Evolutionary conservation across 2,888 invertebrate species (phyloP).

Genomic region (Drosophila incognita): DNA sequence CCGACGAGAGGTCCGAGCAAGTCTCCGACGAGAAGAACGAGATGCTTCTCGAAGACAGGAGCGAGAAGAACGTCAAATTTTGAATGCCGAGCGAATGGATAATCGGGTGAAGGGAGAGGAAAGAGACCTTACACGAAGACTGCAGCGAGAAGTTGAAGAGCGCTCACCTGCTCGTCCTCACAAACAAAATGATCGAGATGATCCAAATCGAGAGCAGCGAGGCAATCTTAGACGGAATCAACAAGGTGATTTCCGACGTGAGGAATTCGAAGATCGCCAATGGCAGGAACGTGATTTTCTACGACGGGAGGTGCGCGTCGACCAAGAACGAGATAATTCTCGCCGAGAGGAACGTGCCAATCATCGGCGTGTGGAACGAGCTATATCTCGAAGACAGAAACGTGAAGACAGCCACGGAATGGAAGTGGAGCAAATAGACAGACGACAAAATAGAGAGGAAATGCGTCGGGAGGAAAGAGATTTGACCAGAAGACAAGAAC

Average conservation of each 20-base stretch:
- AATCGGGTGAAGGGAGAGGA: background rate
- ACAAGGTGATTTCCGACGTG: background rate
- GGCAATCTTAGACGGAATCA: background rate
- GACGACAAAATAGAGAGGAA: background rate
- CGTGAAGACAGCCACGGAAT: background rate
- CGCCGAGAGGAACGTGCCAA: background rate
- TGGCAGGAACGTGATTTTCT: background rate
- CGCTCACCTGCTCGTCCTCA: background rate
- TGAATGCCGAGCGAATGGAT: background rate
- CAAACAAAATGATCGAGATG: background rate
- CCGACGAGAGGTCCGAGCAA: background rate
- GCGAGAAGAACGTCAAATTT: background rate
- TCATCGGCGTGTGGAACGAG: slow-evolving; percentile 1
- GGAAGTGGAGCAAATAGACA: background rate
- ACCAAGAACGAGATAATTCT: background rate
- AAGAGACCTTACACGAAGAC: background rate
- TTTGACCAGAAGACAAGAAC: background rate
- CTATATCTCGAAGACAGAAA: background rate
- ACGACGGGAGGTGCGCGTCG: background rate
- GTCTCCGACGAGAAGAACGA: background rate
- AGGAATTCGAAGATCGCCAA: background rate
- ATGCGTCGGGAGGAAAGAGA: background rate
- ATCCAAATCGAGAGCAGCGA: background rate
- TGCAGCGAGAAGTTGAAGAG: background rate
- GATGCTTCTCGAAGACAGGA: slow-evolving; percentile 4